Base-by-base conservation (phyloP, 2,113 vertebrate genomes). In the Noctilio leporinus region DNA sequence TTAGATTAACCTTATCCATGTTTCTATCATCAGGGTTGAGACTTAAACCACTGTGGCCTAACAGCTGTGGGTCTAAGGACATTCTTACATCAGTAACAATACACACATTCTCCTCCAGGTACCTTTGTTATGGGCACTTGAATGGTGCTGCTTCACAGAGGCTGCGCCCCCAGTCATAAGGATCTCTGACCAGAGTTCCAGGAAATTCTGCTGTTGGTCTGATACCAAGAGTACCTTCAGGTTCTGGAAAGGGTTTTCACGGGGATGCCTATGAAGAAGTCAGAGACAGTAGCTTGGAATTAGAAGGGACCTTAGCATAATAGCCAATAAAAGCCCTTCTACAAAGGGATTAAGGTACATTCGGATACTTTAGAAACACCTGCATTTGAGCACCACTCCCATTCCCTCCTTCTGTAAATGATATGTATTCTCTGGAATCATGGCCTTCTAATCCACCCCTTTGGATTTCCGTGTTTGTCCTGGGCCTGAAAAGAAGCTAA, bases 181-280 rank as follows among this genome's bases (percentile, higher is more conserved):
- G 51, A 99, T 98, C 98, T 99, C 99, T 1, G 98, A 98, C 99
- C 99, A 99, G n/a, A 99, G 98, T 94, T 99, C 98, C 94, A 98
- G 97, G 57, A 99, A 99, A 94, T 98, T 98, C 95, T 98, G 98
- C 89, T 98, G 98, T 80, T 99, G 98, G 69, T 99, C 98, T 26
- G 99, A 99, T 72, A 99, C 98, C 96, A 99, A 97, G 62, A 99
- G 98, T 83, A 99, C 98, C 96, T 98, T 99, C 97, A 99, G 97
- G 28, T 98, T 97, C 95, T 98, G 98, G 95, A 99, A 99, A 0
- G 98, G 99, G 62, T 98, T 99, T 96, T 98, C 98, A 93, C 99
- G 99, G 2, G 99, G 98, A 81, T 99, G 99, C 99, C 99, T 99
- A 97, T 1, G 57, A 76, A 89, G 53, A 10, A 95, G 59, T 62